Percentiles rank a stretch among this genome's conserved stretches.
Evolutionary conservation across 2,888 invertebrate genomes (phyloP).

Genomic region (Plemyria rubiginata): DNA sequence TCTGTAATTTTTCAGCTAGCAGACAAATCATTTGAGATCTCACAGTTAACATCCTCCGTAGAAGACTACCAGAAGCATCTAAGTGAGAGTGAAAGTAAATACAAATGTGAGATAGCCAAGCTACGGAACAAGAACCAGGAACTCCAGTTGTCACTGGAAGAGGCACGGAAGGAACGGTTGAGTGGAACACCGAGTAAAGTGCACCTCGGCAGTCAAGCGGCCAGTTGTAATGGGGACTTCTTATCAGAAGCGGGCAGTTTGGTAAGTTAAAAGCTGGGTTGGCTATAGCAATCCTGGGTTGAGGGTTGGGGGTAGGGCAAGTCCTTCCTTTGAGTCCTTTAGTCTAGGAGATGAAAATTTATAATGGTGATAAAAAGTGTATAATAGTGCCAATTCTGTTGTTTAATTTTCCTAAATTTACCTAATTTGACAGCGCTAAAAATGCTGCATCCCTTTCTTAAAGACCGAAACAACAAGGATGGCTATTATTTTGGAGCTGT

Average conservation of each 20-base stretch:
- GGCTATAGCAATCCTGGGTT: too few species aligned
- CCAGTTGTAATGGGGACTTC: slow-evolving; percentile 81
- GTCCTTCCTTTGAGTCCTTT: too few species aligned
- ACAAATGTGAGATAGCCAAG: slow-evolving; percentile 85
- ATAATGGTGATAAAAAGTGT: too few species aligned
- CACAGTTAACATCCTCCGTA: slow-evolving; percentile 87
- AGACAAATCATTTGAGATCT: slow-evolving; percentile 90
- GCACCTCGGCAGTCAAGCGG: slow-evolving; percentile 71
- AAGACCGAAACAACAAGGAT: too few species aligned
- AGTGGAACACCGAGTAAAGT: slow-evolving; percentile 67
- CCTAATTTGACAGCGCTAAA: too few species aligned
- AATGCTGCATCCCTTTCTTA: too few species aligned
- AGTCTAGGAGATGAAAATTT: too few species aligned
- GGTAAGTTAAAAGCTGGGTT: slow-evolving; percentile 59
- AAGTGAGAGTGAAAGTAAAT: slow-evolving; percentile 85
- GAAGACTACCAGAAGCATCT: slow-evolving; percentile 88
- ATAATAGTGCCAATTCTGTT: too few species aligned
- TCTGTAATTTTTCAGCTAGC: slow-evolving; percentile 85
- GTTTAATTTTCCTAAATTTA: too few species aligned
- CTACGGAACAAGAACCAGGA: slow-evolving; percentile 85
- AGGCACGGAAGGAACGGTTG: slow-evolving; percentile 71
- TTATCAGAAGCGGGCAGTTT: slow-evolving; percentile 85
- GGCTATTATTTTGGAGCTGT: too few species aligned
- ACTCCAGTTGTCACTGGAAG: slow-evolving; percentile 72
- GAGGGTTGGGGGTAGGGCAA: too few species aligned